A percentile compares a stretch with the other conserved stretches of the same genome.
Evolutionary conservation across 1,140 invertebrate species (phyloP).

Genomic region (Anoplophora glabripennis): DNA sequence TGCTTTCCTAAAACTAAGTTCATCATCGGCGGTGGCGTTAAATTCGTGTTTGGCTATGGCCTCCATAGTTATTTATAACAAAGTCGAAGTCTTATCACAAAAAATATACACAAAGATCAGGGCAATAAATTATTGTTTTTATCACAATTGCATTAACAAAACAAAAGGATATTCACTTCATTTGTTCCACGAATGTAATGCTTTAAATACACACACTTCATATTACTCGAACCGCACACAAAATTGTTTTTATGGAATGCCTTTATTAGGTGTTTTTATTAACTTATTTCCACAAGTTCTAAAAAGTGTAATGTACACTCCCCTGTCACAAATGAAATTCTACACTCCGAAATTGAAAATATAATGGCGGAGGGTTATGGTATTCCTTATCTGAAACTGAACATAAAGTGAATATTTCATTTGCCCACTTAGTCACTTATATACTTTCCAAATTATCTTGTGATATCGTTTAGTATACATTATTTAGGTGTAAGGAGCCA

Average conservation of each 20-base stretch:
- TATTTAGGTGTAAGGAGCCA: too few relatives aligned
- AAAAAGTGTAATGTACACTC: slow-evolving; percentile 2
- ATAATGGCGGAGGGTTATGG: neutral
- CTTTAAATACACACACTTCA: slow-evolving; percentile 12
- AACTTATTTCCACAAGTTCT: slow-evolving; percentile 9
- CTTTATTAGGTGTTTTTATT: slow-evolving; percentile 22
- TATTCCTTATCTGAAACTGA: neutral
- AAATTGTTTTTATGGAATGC: neutral
- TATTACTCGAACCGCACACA: slow-evolving; percentile 1
- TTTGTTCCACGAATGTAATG: neutral
- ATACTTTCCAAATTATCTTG: too few relatives aligned
- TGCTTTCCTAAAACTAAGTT: slow-evolving; percentile 94
- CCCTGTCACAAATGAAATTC: neutral
- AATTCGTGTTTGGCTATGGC: slow-evolving; percentile 99
- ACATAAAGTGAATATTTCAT: neutral
- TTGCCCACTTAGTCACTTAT: too few relatives aligned
- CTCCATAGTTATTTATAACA: slow-evolving; percentile 71
- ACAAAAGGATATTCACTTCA: neutral
- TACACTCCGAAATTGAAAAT: slow-evolving; percentile 3
- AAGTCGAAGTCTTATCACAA: slow-evolving; percentile 29
- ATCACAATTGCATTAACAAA: slow-evolving; percentile 24
- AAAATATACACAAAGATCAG: slow-evolving; percentile 16
- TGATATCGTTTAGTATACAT: too few relatives aligned
- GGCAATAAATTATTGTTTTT: neutral
- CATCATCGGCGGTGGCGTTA: slow-evolving; percentile 95